Percentiles rank a stretch among this genome's conserved stretches.
These are phyloP conservation scores for Dorcus hopei DNA, from an alignment of 2,888 invertebrate genomes.

Conservation along the genomic window DNA sequence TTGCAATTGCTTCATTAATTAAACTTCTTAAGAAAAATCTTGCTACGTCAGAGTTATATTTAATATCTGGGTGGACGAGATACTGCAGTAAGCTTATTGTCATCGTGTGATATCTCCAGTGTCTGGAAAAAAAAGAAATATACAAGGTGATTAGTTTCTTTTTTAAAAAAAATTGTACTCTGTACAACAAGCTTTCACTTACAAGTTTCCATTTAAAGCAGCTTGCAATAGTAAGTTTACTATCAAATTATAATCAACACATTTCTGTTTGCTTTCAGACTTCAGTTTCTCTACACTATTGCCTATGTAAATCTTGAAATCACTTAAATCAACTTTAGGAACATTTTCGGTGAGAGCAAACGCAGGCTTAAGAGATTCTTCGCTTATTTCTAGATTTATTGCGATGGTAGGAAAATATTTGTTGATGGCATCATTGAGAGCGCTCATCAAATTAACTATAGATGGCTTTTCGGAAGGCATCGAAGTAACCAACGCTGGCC, in stretches of 20 bases:
- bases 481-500: conserved; percentile 76
- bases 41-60: conserved; percentile 62
- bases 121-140: conserved; percentile 50
- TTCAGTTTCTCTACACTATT: conserved; percentile 43
- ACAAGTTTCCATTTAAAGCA: conserved; percentile 55
- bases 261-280: conserved; percentile 50
- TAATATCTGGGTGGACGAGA: conserved; percentile 68
- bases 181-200: conserved; percentile 30
- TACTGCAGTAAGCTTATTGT: conserved; percentile 70
- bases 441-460: conserved; percentile 64
- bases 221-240: conserved; percentile 54
- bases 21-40: conserved; percentile 63
- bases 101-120: conserved; percentile 80
- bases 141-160: background rate
- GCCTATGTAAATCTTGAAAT: conserved; percentile 41
- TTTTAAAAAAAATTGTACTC: background rate
- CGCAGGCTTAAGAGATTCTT: conserved; percentile 53
- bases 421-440: conserved; percentile 55
- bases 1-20: conserved; percentile 75
- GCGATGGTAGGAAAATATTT: conserved; percentile 63
- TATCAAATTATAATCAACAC: conserved; percentile 53
- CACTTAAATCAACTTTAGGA: conserved; percentile 43
- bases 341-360: conserved; percentile 47
- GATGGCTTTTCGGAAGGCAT: conserved; percentile 84
- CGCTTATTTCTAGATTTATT: conserved; percentile 57